Evolutionary conservation across 2,113 vertebrate species (phyloP), one percentile per base, ranked within the genome.

Genomic region (Syngnathus floridae): DNA sequence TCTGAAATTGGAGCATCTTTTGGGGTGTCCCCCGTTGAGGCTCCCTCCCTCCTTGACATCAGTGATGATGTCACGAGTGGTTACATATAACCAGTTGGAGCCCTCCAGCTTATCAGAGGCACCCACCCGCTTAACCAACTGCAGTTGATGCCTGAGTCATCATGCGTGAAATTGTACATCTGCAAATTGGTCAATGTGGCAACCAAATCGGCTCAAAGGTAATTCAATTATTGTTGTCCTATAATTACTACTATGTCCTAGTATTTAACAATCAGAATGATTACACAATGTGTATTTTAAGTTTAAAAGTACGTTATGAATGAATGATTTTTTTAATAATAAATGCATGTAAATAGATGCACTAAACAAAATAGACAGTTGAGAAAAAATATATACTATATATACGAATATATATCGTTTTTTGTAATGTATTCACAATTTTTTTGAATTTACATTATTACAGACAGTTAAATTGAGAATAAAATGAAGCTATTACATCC

Each of bases 161-260:
- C 84, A 99, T 99, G 97, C 92, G 96, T 78, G 97, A 99, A 82
- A 99, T 99, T 1, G 93, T 99, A 38, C 96, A 99, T 73, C 88
- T 99, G 68, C 97, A 99, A 91, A 94, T 98, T 1, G 97, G 97
- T 82, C 97, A 99, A 87, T 99, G 97, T 43, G 97, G 97, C 36
- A 99, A 99, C 91, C 97, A 99, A 84, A 96, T 98, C 1, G 96
- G 96, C 81, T 82, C 93, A 21, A 98, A 98, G 95, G 97, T 99
- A 90, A 52, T 64, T 64, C 12, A 64, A 35, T 36, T 37, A 64
- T 43, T 10, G 13, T 17, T 7, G 16, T 7, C 40, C 40, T 21
- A 11, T 40, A n/a, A 60, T 37, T n/a, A 4, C 14, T 35, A 49
- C 46, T 52, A 10, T 22, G 51, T 22, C 51, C 8, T 52, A 21